Percentiles rank a stretch among this genome's conserved stretches.
phyloP scores from a whole-genome alignment of 2,797 vertebrate genomes.

The Mionectes olivaceus region DNA sequence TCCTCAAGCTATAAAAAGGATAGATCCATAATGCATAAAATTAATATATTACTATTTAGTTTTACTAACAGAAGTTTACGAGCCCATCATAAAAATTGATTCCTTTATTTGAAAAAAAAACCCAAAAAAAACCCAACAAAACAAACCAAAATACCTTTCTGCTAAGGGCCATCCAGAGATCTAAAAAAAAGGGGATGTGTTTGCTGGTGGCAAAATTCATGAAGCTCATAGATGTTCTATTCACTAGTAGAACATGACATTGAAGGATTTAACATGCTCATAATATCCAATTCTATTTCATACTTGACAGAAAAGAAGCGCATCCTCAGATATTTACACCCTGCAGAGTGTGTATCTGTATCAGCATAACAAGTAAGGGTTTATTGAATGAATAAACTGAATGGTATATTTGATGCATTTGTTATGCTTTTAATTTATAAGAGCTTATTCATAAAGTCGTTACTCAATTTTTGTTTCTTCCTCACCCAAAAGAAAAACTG shows the following conservation, averaged over 20 bases:
- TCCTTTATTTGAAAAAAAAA: background rate
- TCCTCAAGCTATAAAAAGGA: background rate
- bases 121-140: too few relatives aligned
- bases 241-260: background rate
- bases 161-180: background rate
- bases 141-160: background rate
- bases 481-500: background rate
- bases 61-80: background rate
- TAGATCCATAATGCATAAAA: background rate
- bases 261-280: background rate
- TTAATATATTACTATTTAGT: background rate
- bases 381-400: background rate
- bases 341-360: background rate
- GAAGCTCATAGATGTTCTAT: background rate
- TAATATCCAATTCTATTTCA: background rate
- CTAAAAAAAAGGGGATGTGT: background rate
- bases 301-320: background rate
- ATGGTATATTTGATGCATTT: background rate
- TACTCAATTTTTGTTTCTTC: background rate
- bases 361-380: background rate
- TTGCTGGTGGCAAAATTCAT: background rate
- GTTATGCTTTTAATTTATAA: background rate
- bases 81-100: background rate
- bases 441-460: background rate
- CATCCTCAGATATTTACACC: background rate